Evolutionary conservation across 2,113 vertebrate genomes (phyloP).

Genomic region (Notarius lentiginosus): DNA sequence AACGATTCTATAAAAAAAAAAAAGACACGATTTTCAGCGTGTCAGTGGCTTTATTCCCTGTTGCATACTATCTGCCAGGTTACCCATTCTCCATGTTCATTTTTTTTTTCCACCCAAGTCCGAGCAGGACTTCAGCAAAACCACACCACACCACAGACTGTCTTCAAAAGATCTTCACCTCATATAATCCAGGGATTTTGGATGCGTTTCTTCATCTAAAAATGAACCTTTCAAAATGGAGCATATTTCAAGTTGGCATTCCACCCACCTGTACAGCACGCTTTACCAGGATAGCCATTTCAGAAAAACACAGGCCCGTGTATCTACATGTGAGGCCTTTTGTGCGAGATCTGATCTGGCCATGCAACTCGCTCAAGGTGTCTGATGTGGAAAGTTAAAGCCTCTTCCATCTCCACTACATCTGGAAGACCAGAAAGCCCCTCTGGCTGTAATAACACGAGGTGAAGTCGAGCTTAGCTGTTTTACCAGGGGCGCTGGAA

Average conservation of each 20-base stretch:
- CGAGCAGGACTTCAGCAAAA: not conserved
- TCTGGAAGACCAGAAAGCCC: constrained; percentile 35
- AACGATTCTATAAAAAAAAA: not conserved
- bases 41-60: not conserved
- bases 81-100: too few species aligned
- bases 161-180: not conserved
- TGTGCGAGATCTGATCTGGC: not conserved
- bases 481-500: constrained; percentile 41
- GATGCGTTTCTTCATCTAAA: not conserved
- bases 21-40: not conserved
- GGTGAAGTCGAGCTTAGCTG: constrained; percentile 37
- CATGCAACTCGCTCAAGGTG: constrained; percentile 10
- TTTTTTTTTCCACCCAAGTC: not conserved
- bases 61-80: not conserved
- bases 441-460: constrained; percentile 38
- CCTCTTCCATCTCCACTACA: constrained; percentile 28
- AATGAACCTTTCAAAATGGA: too few species aligned
- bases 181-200: not conserved
- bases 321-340: not conserved
- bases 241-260: not conserved
- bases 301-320: not conserved
- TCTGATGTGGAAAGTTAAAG: constrained; percentile 39
- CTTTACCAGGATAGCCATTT: not conserved
- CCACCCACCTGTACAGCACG: not conserved
- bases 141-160: too few species aligned